Evolutionary conservation across 1,140 invertebrate genomes (phyloP).

Genomic region (Maniola jurtina): DNA sequence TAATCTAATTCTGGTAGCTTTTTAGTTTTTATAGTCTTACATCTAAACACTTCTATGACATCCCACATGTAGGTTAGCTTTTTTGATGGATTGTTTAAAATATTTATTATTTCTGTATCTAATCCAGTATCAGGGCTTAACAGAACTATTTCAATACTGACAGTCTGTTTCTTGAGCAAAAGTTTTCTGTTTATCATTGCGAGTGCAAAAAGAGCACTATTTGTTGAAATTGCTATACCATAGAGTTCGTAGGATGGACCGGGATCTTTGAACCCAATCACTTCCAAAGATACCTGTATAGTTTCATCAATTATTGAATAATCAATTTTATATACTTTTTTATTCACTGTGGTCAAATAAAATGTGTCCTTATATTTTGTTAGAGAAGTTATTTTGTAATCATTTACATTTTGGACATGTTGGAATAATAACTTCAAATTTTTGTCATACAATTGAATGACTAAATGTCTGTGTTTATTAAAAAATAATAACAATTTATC

Average conservation of each 20-base stretch:
- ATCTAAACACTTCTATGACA: slow-evolving; percentile 54
- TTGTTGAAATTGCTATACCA: slow-evolving; percentile 44
- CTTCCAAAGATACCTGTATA: slow-evolving; percentile 34
- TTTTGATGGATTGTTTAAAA: slow-evolving; percentile 52
- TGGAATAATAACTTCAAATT: slow-evolving; percentile 46
- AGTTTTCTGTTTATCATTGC: slow-evolving; percentile 46
- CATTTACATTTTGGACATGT: slow-evolving; percentile 50
- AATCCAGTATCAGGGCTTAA: slow-evolving; percentile 31
- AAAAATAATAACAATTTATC: slow-evolving; percentile 48
- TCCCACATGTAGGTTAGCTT: slow-evolving; percentile 58
- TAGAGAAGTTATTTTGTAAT: slow-evolving; percentile 53
- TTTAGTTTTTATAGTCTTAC: slow-evolving; percentile 51
- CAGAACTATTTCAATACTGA: slow-evolving; percentile 46
- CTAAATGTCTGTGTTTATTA: slow-evolving; percentile 61
- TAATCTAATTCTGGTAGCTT: slow-evolving; percentile 51
- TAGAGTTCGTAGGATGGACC: slow-evolving; percentile 44
- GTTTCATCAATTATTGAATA: slow-evolving; percentile 29
- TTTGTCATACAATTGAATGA: slow-evolving; percentile 50
- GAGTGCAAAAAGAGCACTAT: slow-evolving; percentile 41
- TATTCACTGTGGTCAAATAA: slow-evolving; percentile 52
- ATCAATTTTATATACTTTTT: slow-evolving; percentile 48
- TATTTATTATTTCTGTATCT: slow-evolving; percentile 31
- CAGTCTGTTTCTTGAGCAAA: slow-evolving; percentile 43
- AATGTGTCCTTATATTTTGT: slow-evolving; percentile 32
- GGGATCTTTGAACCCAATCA: slow-evolving; percentile 45